Base-by-base conservation (phyloP, 1,140 invertebrate species). In the Lucilia sericata region DNA sequence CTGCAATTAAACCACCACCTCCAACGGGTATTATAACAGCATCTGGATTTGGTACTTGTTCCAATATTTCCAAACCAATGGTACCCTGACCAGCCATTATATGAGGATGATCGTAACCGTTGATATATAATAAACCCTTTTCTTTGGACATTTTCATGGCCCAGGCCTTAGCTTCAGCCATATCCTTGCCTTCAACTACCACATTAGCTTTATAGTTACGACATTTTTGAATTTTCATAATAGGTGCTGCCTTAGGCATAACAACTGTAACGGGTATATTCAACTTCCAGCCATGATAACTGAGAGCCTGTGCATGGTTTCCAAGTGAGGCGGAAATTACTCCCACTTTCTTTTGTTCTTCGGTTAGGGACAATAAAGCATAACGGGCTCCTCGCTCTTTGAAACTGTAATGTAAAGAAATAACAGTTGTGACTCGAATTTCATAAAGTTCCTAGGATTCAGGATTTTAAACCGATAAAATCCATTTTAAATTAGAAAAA, bases 31-130 rank as follows among this genome's bases (percentile, higher is more conserved):
- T 94, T 17, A 96, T 86, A 91, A 96, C 93, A 1, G 95, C 95
- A 88, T 96, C 95, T 1, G 96, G 93, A 83, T 96, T 93, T 0
- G 93, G 92, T 0, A 96, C 94, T 91, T 98, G 96, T 88, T 98
- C 96, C 5, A 97, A 89, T 74, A 99, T 98, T 91, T 99, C 98
- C 85, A 98, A 89, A 1, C 97, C 98, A 86, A 98, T 94, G 0
- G 97, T 98, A 12, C 98, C 98, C 91, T 98, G 97, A 0, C 97
- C 98, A 4, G 97, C 96, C 91, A 99, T 95, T 70, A 99, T 97
- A 87, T 98, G 94, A 0, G 97, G 97, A 91, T 98, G 96, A 91
- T 98, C 97, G 88, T 98, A 98, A 2, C 96, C 96, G 87, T 85
- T 88, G 7, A 88, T 98, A 87, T 98, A 98, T 13, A 94, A 93